Conservation (phyloP, 2,888 invertebrate genomes). For the Busseola fusca region DNA sequence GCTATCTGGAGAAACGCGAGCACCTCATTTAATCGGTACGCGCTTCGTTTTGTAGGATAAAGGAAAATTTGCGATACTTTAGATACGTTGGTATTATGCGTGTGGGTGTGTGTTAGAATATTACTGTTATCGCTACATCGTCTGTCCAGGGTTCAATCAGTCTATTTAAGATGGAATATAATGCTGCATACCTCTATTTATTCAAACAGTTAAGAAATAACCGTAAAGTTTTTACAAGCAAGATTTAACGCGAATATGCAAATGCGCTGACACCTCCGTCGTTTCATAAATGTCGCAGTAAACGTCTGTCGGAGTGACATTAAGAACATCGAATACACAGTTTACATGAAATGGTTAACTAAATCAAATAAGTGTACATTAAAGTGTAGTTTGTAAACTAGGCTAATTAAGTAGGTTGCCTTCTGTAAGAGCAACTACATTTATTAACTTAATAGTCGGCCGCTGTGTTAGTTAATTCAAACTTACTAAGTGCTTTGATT, state of each 20-base stretch:
- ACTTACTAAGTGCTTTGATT: constrained; percentile 34
- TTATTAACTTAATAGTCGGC: constrained; percentile 39
- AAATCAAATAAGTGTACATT: constrained; percentile 37
- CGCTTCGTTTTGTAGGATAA: constrained; percentile 87
- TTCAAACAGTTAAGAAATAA: constrained; percentile 45
- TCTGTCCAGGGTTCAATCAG: constrained; percentile 47
- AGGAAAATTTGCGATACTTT: constrained; percentile 83
- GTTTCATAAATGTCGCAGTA: constrained; percentile 27
- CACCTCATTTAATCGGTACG: constrained; percentile 89
- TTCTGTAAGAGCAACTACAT: constrained; percentile 44
- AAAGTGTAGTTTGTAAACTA: constrained; percentile 43
- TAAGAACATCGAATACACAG: constrained; percentile 26
- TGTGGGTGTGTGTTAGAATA: constrained; percentile 60
- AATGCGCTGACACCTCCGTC: constrained; percentile 32
- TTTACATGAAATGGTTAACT: constrained; percentile 24
- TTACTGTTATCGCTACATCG: constrained; percentile 54
- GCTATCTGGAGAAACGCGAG: constrained; percentile 89
- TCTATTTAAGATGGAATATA: constrained; percentile 26
- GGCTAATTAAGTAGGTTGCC: constrained; percentile 56
- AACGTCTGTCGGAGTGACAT: constrained; percentile 7
- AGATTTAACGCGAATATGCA: constrained; percentile 47
- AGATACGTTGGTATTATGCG: constrained; percentile 67
- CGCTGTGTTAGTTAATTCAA: constrained; percentile 44
- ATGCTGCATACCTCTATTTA: constrained; percentile 27
- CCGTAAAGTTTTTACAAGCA: constrained; percentile 36